These are phyloP conservation scores for Sitobion miscanthi DNA, from an alignment of 1,140 invertebrate species.

Conservation along the genomic window DNA sequence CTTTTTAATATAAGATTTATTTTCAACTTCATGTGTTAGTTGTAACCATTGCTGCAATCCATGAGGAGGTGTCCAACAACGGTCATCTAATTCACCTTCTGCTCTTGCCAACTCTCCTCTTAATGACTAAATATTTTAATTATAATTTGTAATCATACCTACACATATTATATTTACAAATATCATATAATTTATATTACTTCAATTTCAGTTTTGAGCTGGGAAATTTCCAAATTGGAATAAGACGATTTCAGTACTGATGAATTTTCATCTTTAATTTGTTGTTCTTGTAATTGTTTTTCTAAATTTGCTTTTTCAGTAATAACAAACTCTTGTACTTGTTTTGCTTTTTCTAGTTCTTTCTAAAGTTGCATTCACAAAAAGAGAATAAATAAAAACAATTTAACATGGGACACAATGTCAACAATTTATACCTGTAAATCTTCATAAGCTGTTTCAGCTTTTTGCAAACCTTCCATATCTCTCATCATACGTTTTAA, in stretches of 20 bases:
- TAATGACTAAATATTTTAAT: constrained; percentile 69
- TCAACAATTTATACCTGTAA: constrained; percentile 73
- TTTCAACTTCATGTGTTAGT: constrained; percentile 92
- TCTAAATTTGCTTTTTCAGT: constrained; percentile 84
- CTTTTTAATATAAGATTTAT: constrained; percentile 85
- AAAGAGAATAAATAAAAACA: not conserved
- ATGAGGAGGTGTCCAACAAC: constrained; percentile 83
- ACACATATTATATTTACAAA: not conserved
- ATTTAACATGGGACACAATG: constrained; percentile 14
- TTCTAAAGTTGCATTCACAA: constrained; percentile 62
- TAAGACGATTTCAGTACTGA: constrained; percentile 73
- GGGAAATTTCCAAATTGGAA: constrained; percentile 81
- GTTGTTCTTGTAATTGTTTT: constrained; percentile 75
- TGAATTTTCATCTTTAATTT: constrained; percentile 63
- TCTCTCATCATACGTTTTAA: constrained; percentile 89
- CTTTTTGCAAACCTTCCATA: constrained; percentile 89
- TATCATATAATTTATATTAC: constrained; percentile 63
- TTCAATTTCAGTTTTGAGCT: constrained; percentile 83
- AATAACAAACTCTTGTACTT: constrained; percentile 76
- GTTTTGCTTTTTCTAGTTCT: constrained; percentile 69
- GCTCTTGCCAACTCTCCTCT: constrained; percentile 81
- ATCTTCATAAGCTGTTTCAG: constrained; percentile 84
- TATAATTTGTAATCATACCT: not conserved
- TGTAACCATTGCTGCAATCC: constrained; percentile 94
- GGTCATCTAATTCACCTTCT: constrained; percentile 86